Conservation (phyloP, 1,140 invertebrate species). For the Megathymus violae region DNA sequence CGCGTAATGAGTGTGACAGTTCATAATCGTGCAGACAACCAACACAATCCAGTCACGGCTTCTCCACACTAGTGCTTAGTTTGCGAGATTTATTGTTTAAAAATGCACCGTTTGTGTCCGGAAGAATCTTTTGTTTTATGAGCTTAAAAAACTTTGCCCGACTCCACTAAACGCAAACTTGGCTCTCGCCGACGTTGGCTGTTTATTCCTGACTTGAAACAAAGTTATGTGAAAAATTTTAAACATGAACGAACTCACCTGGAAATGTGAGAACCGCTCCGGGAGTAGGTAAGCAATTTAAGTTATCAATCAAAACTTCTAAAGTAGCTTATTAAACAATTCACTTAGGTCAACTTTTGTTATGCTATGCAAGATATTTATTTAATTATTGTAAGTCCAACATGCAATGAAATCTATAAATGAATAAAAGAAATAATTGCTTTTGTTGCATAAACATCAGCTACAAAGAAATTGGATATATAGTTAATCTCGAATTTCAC, state of each 20-base stretch:
- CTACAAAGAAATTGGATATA: too few relatives aligned
- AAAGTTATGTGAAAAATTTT: slow-evolving; percentile 40
- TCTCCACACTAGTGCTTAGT: slow-evolving; percentile 8
- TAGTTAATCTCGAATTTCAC: too few relatives aligned
- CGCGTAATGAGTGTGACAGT: background rate
- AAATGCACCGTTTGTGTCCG: slow-evolving; percentile 30
- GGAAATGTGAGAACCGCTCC: background rate
- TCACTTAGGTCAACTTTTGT: too few relatives aligned
- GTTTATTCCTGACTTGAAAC: slow-evolving; percentile 44
- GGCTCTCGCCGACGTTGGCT: slow-evolving; percentile 40
- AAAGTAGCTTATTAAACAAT: too few relatives aligned
- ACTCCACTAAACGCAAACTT: slow-evolving; percentile 39
- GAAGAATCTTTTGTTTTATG: slow-evolving; percentile 40
- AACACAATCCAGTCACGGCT: slow-evolving; percentile 11
- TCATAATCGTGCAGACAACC: slow-evolving; percentile 2
- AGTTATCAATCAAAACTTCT: too few relatives aligned
- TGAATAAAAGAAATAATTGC: too few relatives aligned
- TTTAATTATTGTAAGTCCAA: too few relatives aligned
- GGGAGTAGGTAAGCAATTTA: background rate
- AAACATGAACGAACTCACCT: slow-evolving; percentile 16
- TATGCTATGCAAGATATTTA: too few relatives aligned
- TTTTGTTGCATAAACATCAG: too few relatives aligned
- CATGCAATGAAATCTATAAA: too few relatives aligned
- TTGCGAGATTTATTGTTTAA: slow-evolving; percentile 28
- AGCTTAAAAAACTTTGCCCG: slow-evolving; percentile 43